Evolutionary conservation across 2,113 vertebrate genomes (phyloP), one percentile per base, ranked within the genome.

Genomic region (Brachyhypopomus occidentalis): DNA sequence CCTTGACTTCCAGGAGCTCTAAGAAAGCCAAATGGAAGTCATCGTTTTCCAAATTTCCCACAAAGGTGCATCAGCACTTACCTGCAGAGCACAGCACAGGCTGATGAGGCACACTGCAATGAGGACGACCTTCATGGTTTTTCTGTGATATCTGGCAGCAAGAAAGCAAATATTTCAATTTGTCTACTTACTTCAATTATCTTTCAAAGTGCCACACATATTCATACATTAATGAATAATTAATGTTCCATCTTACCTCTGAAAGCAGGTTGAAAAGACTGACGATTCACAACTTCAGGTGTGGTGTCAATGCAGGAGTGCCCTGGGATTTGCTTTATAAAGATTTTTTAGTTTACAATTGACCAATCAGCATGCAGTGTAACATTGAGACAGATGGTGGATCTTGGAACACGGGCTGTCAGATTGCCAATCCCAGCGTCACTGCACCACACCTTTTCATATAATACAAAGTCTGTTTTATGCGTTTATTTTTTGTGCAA

Each of bases 81-180:
- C 66, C 22, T 34, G 34, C 3, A 22, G 16, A n/a, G 81, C 81
- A 12, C 72, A 75, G 45, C 72, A 52, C 38, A 86, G 52, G 12
- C 25, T 81, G 63, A 84, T 20, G 3, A 86, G 72, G 25, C 71
- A 84, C 83, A 84, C 36, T 8, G 86, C 78, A 27, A 87, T 17
- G 27, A 84, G 2, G 11, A 27, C 3, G 9, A 60, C 30, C 66
- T 85, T 83, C 84, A 88, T 87, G 14, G 0, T 80, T 78, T n/a
- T 70, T 38, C 36, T 22, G 36, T 70, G 17, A 3, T 20, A 8
- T 70, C 36, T 41, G 34, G 19, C 36, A 70, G 19, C 38, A 70
- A 41, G 30, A 38, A 20, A 38, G 22, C 2, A 11, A 70, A 71
- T 20, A 36, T 71, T 19, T 22, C 11, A 2, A 52, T 72, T 30